Percentiles rank a stretch among this genome's conserved stretches.
Evolutionary conservation across 2,113 vertebrate species (phyloP).

Genomic region (Oceanites oceanicus): DNA sequence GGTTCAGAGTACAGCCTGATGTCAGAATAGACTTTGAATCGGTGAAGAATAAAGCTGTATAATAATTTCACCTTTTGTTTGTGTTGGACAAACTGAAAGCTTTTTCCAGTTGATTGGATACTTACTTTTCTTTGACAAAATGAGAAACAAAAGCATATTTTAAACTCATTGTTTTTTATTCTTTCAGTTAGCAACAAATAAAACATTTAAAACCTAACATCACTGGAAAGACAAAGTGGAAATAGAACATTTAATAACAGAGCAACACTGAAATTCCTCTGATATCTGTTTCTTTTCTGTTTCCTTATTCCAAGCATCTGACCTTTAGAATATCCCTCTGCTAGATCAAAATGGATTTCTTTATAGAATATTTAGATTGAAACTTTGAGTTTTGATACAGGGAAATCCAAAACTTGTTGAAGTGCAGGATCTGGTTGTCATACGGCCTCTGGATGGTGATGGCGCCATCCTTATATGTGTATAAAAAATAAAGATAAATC

Average conservation of each 20-base stretch:
- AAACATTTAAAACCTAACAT: not conserved
- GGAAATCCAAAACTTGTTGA: not conserved
- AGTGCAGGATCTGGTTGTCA: not conserved
- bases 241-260: not conserved
- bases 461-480: not conserved
- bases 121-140: not conserved
- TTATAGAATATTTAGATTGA: not conserved
- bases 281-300: not conserved
- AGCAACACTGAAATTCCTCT: not conserved
- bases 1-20: not conserved
- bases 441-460: not conserved
- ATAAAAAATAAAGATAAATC: not conserved
- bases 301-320: not conserved
- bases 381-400: not conserved
- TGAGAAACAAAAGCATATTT: not conserved
- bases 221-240: not conserved
- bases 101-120: not conserved
- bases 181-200: not conserved
- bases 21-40: not conserved
- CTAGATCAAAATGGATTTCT: not conserved
- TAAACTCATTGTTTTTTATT: not conserved
- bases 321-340: not conserved
- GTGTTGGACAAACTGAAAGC: not conserved
- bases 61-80: not conserved
- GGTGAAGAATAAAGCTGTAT: not conserved